These are phyloP conservation scores for Bryconaethiops microstoma DNA, from an alignment of 2,797 vertebrate genomes.

Conservation along the genomic window DNA sequence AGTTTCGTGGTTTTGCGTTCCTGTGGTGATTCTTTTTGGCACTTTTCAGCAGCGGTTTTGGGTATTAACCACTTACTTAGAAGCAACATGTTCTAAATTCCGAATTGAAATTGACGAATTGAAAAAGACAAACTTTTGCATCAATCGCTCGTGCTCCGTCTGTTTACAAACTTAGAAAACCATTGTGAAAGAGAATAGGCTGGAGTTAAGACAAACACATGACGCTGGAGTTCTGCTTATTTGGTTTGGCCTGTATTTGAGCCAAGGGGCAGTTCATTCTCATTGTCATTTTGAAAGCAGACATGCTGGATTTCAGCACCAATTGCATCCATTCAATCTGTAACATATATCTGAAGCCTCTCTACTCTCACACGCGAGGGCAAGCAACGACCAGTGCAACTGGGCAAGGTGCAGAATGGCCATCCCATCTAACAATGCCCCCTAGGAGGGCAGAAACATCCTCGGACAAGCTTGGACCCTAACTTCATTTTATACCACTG, in stretches of 20 bases:
- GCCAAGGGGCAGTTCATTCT: constrained; percentile 54
- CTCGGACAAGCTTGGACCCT: constrained; percentile 37
- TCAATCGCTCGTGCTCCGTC: background rate
- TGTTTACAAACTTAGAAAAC: constrained; percentile 20
- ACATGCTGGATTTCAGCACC: constrained; percentile 19
- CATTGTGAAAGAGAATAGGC: constrained; percentile 4
- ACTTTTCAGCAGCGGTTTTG: constrained; percentile 24
- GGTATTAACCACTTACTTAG: constrained; percentile 21
- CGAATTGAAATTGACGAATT: background rate
- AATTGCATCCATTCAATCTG: constrained; percentile 19
- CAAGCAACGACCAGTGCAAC: constrained; percentile 36
- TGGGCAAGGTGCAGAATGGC: constrained; percentile 39
- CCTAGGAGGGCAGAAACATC: constrained; percentile 24
- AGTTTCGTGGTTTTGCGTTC: constrained; percentile 29
- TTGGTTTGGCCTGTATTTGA: background rate
- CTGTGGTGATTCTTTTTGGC: constrained; percentile 17
- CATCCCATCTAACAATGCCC: constrained; percentile 21
- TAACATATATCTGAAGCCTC: constrained; percentile 45
- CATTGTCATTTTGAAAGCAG: constrained; percentile 76
- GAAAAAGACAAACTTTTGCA: background rate
- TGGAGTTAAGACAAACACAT: background rate
- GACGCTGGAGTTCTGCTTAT: background rate
- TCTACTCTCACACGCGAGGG: constrained; percentile 62
- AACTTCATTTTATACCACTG: background rate
- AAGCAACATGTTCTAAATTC: background rate